These are phyloP conservation scores for Plebejus argus DNA, from an alignment of 2,888 invertebrate genomes.

Conservation along the genomic window DNA sequence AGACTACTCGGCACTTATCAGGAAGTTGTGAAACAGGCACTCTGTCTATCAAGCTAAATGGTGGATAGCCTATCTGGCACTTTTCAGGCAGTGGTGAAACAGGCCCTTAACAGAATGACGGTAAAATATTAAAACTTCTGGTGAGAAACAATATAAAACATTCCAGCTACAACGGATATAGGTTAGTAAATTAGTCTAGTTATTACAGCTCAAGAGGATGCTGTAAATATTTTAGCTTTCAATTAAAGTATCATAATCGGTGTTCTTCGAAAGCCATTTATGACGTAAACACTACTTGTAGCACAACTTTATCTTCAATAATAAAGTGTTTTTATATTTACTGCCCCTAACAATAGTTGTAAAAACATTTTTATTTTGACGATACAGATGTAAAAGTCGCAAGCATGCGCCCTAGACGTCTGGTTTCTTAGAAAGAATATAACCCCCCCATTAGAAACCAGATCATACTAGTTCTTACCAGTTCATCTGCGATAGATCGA, in stretches of 20 bases:
- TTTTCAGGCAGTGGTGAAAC: no score
- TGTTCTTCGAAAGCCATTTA: neutral
- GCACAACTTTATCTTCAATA: neutral
- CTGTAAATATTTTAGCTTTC: neutral
- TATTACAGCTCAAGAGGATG: neutral
- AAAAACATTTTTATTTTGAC: neutral
- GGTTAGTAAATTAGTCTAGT: neutral
- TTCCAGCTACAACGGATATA: neutral
- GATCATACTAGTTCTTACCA: neutral
- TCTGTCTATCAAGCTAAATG: no score
- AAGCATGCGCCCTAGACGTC: neutral
- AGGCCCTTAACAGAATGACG: neutral
- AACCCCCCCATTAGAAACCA: neutral
- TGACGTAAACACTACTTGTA: neutral
- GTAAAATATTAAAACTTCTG: neutral
- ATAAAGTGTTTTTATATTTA: neutral
- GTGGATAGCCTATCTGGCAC: no score
- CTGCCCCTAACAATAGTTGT: constrained; percentile 7
- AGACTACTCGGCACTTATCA: no score
- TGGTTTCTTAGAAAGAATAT: neutral
- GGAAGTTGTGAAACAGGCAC: no score
- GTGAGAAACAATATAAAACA: neutral
- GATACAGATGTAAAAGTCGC: neutral
- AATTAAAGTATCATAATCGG: neutral
- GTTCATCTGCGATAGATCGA: neutral